Percentiles rank a stretch among this genome's conserved stretches.
These are phyloP conservation scores for Leucophora obtusa DNA, from an alignment of 2,888 invertebrate species.

Conservation along the genomic window DNA sequence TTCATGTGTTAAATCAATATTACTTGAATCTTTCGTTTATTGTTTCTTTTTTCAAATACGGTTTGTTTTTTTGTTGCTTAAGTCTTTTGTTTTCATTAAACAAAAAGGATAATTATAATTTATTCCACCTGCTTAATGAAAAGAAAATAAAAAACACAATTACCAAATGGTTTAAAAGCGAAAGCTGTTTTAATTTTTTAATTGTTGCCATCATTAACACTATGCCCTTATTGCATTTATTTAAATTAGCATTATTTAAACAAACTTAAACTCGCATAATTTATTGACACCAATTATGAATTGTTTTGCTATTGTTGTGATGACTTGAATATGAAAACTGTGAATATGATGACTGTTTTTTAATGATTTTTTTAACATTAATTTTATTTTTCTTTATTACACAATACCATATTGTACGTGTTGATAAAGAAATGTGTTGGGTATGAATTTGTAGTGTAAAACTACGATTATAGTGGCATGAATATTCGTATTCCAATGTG, in stretches of 20 bases:
- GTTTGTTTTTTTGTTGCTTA: conserved; percentile 48
- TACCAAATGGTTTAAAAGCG: conserved; percentile 43
- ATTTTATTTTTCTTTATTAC: conserved; percentile 47
- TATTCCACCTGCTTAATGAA: conserved; percentile 26
- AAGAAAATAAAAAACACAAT: conserved; percentile 20
- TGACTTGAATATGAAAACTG: conserved; percentile 5
- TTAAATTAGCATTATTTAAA: conserved; percentile 54
- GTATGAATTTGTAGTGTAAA: conserved; percentile 22
- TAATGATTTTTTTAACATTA: conserved; percentile 5
- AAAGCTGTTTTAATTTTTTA: conserved; percentile 41
- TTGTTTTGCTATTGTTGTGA: conserved; percentile 26
- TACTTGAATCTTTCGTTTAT: background rate
- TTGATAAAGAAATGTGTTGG: conserved; percentile 40
- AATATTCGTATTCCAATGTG: background rate
- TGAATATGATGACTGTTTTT: conserved; percentile 30
- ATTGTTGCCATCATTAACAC: conserved; percentile 24
- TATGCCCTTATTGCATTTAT: conserved; percentile 56
- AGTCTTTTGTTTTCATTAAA: conserved; percentile 45
- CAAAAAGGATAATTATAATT: conserved; percentile 19
- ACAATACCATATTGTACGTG: conserved; percentile 57
- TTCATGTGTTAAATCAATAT: too few species aligned
- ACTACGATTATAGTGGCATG: conserved; percentile 29
- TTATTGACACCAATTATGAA: conserved; percentile 52
- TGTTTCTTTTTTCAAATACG: background rate
- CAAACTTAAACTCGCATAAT: conserved; percentile 22